Percentiles rank a stretch among this genome's conserved stretches.
phyloP scores from a whole-genome alignment of 2,797 vertebrate genomes.

The Tenualosa thibaudeaui region DNA sequence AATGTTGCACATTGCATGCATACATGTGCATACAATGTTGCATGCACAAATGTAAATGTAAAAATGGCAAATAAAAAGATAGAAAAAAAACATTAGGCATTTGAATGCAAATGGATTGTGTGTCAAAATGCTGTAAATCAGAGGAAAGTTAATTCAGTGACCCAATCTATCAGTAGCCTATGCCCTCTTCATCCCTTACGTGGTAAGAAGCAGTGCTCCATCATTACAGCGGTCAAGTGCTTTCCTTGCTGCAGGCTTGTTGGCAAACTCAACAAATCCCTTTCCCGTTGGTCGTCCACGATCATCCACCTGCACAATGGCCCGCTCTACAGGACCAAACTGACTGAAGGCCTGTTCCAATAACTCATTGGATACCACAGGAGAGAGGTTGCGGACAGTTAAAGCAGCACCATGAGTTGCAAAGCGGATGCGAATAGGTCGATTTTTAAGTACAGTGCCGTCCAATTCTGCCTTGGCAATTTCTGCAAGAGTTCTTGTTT shows the following conservation, averaged over 20 bases:
- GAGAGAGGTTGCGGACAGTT: slow-evolving; percentile 89
- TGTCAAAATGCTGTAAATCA: background rate
- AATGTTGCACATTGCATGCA: too few species aligned
- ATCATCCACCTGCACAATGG: slow-evolving; percentile 92
- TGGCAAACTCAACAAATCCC: slow-evolving; percentile 93
- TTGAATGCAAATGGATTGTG: too few species aligned
- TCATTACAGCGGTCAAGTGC: slow-evolving; percentile 93
- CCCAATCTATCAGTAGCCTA: too few species aligned
- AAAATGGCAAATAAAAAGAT: too few species aligned
- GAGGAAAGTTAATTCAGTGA: background rate
- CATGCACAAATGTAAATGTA: too few species aligned
- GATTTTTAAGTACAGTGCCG: slow-evolving; percentile 87
- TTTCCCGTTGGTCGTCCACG: slow-evolving; percentile 90
- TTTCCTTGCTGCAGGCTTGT: slow-evolving; percentile 90
- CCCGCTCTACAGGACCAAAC: slow-evolving; percentile 92
- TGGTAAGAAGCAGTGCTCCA: slow-evolving; percentile 92
- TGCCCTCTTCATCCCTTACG: slow-evolving; percentile 74
- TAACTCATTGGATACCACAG: slow-evolving; percentile 94
- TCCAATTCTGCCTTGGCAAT: slow-evolving; percentile 96
- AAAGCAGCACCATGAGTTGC: slow-evolving; percentile 90
- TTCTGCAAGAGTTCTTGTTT: slow-evolving; percentile 93
- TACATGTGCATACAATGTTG: too few species aligned
- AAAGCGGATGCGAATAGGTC: slow-evolving; percentile 90
- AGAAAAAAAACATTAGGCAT: too few species aligned
- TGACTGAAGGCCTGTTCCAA: slow-evolving; percentile 94